Conservation (phyloP, 2,113 vertebrate species). For the Hippolais icterina region DNA sequence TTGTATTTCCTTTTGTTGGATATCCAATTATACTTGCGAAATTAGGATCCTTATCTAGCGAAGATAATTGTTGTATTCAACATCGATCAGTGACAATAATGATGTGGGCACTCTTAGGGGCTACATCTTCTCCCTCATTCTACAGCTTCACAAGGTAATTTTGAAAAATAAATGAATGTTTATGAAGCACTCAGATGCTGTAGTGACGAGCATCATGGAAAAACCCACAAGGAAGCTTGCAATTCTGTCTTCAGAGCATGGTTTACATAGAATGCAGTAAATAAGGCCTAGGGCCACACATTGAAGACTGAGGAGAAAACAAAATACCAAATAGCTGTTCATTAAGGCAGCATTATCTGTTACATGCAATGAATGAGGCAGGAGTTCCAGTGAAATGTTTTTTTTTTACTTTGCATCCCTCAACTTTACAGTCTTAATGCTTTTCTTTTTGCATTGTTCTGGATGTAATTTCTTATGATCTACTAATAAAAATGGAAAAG, state of each 20-base stretch:
- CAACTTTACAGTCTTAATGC: not conserved
- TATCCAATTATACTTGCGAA: constrained; percentile 49
- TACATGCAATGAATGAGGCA: not conserved
- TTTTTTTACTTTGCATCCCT: not conserved
- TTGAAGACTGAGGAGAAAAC: not conserved
- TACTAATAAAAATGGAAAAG: not conserved
- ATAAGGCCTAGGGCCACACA: constrained; percentile 22
- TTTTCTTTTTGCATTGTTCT: not conserved
- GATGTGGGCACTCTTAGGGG: not conserved
- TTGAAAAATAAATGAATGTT: constrained; percentile 32
- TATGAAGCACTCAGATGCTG: not conserved
- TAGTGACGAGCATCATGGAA: not conserved
- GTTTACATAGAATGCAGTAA: constrained; percentile 26
- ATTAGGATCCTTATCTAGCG: constrained; percentile 60
- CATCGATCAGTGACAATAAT: constrained; percentile 38
- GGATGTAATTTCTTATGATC: not conserved
- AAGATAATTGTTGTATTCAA: constrained; percentile 45
- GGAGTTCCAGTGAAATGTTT: not conserved
- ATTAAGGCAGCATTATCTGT: constrained; percentile 21
- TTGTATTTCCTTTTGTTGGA: constrained; percentile 2
- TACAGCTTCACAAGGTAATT: constrained; percentile 43
- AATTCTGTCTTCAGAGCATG: constrained; percentile 5
- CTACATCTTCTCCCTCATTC: not conserved
- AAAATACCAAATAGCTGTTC: constrained; percentile 39
- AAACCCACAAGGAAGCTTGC: not conserved